Evolutionary conservation across 2,113 vertebrate genomes (phyloP).

Genomic region (Callocephalon fimbriatum): DNA sequence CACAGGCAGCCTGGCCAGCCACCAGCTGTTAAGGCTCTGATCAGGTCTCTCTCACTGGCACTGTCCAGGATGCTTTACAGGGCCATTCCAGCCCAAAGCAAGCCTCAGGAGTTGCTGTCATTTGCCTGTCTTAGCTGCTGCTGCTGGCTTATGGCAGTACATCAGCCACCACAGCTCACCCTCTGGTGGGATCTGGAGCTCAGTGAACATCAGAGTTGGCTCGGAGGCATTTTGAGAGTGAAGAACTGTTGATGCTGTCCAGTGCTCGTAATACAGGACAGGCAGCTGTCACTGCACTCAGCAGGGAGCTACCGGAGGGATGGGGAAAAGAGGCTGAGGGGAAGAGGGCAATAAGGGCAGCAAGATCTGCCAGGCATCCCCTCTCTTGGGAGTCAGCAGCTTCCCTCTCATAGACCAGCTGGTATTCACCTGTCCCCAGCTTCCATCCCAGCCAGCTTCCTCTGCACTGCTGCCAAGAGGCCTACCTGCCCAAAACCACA

Average conservation of each 20-base stretch:
- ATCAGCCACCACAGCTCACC: background rate
- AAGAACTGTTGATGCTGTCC: background rate
- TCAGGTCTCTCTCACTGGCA: fast-evolving
- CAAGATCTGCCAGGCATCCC: background rate
- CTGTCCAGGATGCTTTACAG: background rate
- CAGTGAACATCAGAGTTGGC: background rate
- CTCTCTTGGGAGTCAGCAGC: background rate
- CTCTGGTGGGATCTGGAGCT: fast-evolving
- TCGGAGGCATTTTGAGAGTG: background rate
- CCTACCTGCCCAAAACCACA: background rate
- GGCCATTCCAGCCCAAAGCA: background rate
- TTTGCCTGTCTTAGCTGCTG: background rate
- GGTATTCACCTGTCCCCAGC: background rate
- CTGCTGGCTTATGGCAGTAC: background rate
- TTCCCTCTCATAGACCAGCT: background rate
- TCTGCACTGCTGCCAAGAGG: background rate
- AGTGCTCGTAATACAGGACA: background rate
- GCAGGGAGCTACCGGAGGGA: background rate
- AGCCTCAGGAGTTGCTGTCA: background rate
- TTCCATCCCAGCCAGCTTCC: background rate
- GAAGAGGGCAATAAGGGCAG: background rate
- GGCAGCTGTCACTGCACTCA: background rate
- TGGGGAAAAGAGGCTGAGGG: background rate
- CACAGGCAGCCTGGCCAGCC: background rate
- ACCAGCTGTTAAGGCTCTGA: background rate